Conservation (phyloP, 2,113 vertebrate genomes). For the Typhlomys cinereus region DNA sequence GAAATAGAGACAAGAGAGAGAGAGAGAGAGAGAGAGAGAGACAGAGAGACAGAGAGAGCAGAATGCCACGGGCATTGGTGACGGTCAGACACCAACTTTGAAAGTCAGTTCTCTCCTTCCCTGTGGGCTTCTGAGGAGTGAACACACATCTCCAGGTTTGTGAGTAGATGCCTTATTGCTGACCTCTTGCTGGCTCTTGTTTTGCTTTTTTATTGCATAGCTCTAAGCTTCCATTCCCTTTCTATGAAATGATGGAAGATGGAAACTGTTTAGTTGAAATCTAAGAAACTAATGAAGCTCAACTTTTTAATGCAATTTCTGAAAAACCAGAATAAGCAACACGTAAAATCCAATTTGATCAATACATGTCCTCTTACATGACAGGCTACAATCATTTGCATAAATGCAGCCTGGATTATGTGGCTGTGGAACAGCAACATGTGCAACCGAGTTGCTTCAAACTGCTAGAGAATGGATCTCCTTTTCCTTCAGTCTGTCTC, state of each 20-base stretch:
- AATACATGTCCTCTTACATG: background rate
- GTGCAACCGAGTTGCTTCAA: background rate
- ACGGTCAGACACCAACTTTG: too few relatives aligned
- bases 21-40: too few relatives aligned
- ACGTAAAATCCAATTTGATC: background rate
- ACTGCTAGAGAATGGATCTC: background rate
- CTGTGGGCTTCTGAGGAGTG: too few relatives aligned
- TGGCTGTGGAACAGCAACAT: background rate
- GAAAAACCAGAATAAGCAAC: conserved; percentile 16
- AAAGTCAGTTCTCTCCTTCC: too few relatives aligned
- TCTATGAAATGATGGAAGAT: background rate
- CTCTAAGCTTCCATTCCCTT: background rate
- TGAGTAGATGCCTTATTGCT: too few relatives aligned
- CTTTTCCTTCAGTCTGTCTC: background rate
- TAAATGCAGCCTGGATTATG: background rate
- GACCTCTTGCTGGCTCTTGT: background rate
- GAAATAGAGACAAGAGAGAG: too few relatives aligned
- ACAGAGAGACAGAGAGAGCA: too few relatives aligned
- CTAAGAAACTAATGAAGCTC: background rate
- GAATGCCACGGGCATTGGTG: too few relatives aligned
- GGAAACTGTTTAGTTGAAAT: background rate
- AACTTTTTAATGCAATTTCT: background rate
- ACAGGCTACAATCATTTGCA: background rate
- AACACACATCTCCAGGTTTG: too few relatives aligned
- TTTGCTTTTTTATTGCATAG: background rate